Evolutionary conservation across 2,888 invertebrate genomes (phyloP).

Genomic region (Tenthredo notha): DNA sequence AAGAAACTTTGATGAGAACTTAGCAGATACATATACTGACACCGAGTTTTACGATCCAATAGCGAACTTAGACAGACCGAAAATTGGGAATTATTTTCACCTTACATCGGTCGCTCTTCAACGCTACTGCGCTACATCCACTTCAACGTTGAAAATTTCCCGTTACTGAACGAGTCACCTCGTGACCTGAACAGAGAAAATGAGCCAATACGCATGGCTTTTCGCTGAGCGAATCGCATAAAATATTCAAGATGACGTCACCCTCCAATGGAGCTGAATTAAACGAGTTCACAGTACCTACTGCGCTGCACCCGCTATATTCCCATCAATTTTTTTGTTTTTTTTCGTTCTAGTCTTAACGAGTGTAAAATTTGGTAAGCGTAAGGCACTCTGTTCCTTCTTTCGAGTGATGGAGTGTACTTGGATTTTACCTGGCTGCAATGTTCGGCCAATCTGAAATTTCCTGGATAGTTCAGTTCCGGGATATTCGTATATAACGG

Average conservation of each 20-base stretch:
- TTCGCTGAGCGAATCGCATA: neutral
- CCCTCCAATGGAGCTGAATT: neutral
- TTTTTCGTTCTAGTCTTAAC: neutral
- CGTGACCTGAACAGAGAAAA: neutral
- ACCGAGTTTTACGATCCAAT: neutral
- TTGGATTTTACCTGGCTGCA: neutral
- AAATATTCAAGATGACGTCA: neutral
- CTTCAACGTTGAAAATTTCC: neutral
- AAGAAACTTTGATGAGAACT: constrained; percentile 7
- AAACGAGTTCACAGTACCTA: neutral
- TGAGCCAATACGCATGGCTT: neutral
- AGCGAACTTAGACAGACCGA: neutral
- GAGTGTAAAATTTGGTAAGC: neutral
- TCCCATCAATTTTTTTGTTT: neutral
- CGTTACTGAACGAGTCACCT: neutral
- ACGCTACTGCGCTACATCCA: neutral
- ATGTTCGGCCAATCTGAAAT: neutral
- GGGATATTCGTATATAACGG: neutral
- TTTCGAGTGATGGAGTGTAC: neutral
- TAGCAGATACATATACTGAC: neutral
- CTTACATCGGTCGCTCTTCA: neutral
- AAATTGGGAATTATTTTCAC: neutral
- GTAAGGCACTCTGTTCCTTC: neutral
- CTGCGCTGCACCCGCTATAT: neutral
- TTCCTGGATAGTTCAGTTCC: neutral